Conservation (phyloP, 2,797 vertebrate genomes). For the Coilia nasus region DNA sequence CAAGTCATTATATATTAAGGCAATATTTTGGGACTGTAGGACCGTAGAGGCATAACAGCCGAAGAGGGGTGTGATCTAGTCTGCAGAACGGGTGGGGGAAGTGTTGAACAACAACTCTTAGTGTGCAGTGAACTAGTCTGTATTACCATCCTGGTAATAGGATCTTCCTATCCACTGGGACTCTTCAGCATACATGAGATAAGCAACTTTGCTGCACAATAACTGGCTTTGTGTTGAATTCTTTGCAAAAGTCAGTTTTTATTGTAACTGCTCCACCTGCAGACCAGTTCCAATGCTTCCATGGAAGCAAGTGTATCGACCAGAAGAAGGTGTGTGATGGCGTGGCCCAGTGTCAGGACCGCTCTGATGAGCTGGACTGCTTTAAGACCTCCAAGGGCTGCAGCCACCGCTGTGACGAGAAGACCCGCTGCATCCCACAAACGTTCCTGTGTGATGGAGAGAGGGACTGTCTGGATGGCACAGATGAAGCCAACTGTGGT, state of each 20-base stretch:
- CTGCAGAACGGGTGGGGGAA: too few relatives aligned
- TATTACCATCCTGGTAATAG: not conserved
- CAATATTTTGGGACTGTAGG: not conserved
- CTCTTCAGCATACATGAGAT: not conserved
- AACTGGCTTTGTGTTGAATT: not conserved
- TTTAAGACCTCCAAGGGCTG: constrained; percentile 71
- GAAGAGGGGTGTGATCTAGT: not conserved
- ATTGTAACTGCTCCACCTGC: not conserved
- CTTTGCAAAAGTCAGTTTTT: not conserved
- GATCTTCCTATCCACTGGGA: not conserved
- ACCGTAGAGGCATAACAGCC: too few relatives aligned
- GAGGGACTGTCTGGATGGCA: constrained; percentile 70
- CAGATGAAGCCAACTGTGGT: constrained; percentile 75
- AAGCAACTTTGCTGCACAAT: not conserved
- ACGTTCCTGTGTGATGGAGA: constrained; percentile 76
- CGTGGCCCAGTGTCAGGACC: constrained; percentile 68
- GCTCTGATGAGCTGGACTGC: constrained; percentile 74
- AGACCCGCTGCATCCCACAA: constrained; percentile 69
- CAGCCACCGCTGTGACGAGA: constrained; percentile 68
- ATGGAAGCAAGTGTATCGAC: constrained; percentile 54
- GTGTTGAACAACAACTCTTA: not conserved
- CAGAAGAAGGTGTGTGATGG: constrained; percentile 70
- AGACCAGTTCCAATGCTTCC: constrained; percentile 72
- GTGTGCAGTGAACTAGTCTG: not conserved
- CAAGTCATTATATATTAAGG: too few relatives aligned